A percentile compares a stretch with the other conserved stretches of the same genome.
Evolutionary conservation across 2,797 vertebrate genomes (phyloP).

Genomic region (Sebastes cheni): DNA sequence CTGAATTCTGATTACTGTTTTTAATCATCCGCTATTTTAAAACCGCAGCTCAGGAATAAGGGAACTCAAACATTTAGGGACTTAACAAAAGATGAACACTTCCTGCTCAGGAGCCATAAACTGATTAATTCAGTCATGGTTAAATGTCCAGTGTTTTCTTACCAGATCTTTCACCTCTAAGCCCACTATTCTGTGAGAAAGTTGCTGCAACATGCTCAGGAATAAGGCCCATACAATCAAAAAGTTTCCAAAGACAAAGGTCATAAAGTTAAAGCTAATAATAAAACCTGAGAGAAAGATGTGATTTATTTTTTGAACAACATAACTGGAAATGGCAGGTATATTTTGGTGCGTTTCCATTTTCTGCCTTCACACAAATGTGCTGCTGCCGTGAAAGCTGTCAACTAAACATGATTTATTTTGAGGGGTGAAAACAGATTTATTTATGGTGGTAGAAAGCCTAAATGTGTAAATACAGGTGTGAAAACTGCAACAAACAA

Average conservation of each 20-base stretch:
- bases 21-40: not conserved
- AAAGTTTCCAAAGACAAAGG: not conserved
- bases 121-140: constrained; percentile 4
- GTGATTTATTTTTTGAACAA: not conserved
- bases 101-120: constrained; percentile 1
- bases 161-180: not conserved
- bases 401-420: constrained; percentile 14
- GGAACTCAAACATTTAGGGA: not conserved
- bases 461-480: not conserved
- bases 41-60: not conserved
- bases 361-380: not conserved
- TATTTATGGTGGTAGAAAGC: not conserved
- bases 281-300: not conserved
- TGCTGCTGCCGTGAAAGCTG: not conserved
- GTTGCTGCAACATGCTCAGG: not conserved
- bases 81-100: not conserved
- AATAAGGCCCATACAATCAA: not conserved
- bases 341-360: not conserved
- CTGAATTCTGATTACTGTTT: not conserved
- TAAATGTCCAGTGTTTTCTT: constrained; percentile 16
- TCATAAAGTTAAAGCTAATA: not conserved
- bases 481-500: not conserved
- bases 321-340: not conserved
- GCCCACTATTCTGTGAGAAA: not conserved
- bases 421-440: constrained; percentile 5